These are phyloP conservation scores for Gryllus bimaculatus DNA, from an alignment of 1,140 invertebrate species.

Conservation along the genomic window DNA sequence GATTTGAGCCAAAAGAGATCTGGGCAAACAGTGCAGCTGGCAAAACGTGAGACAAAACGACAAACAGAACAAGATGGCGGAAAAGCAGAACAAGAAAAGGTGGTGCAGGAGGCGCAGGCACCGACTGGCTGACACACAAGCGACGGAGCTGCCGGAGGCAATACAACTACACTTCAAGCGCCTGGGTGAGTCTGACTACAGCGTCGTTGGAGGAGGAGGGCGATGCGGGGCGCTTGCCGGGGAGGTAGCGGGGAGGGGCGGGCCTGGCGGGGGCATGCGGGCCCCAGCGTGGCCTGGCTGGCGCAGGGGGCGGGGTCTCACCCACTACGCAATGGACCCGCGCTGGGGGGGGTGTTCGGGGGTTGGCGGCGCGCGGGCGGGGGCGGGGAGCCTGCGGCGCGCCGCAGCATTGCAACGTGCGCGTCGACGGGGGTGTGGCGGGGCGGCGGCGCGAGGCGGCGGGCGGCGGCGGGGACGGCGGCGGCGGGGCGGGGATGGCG, in stretches of 20 bases:
- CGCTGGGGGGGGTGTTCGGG: neutral
- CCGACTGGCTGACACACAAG: neutral
- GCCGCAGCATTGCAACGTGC: neutral
- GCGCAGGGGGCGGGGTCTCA: no score
- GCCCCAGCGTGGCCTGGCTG: neutral
- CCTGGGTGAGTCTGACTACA: conserved; percentile 27
- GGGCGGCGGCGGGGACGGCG: no score
- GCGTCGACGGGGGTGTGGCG: neutral
- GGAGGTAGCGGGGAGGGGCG: conserved; percentile 26
- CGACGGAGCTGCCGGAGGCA: conserved; percentile 25
- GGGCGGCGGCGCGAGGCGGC: no score
- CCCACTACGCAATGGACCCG: neutral
- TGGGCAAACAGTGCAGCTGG: conserved; percentile 2
- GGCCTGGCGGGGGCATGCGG: conserved; percentile 50
- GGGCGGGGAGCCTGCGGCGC: neutral
- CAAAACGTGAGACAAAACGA: conserved; percentile 25
- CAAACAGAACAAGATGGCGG: neutral
- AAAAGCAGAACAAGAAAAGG: neutral
- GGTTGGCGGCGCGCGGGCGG: neutral
- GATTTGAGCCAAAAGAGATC: neutral
- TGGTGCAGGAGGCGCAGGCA: conserved; percentile 24
- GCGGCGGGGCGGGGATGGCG: no score
- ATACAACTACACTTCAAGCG: no score
- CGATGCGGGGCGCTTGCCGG: conserved; percentile 29
- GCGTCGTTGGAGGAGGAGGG: no score